These are phyloP conservation scores for Pungitius pungitius DNA, from an alignment of 2,113 vertebrate species.

Conservation along the genomic window DNA sequence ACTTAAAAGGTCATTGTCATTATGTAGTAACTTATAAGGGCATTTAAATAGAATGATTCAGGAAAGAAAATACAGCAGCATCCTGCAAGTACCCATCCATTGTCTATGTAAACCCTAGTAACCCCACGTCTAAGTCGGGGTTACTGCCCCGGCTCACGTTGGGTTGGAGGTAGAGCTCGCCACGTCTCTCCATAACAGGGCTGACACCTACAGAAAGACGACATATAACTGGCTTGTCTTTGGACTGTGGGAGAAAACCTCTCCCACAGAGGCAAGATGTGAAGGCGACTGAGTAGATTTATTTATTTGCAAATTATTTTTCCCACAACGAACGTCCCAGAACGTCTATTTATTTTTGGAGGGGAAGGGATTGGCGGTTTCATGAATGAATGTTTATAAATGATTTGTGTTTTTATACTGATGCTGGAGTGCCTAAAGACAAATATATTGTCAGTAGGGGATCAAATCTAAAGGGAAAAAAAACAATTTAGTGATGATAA, in stretches of 20 bases:
- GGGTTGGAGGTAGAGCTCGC: background rate
- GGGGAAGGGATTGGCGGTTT: background rate
- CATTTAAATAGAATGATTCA: background rate
- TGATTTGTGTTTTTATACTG: constrained; percentile 18
- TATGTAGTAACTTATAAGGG: no score
- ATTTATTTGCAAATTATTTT: constrained; percentile 13
- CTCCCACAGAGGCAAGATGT: background rate
- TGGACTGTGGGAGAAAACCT: background rate
- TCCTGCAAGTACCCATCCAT: background rate
- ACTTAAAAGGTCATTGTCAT: background rate
- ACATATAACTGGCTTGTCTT: constrained; percentile 4
- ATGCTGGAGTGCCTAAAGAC: background rate
- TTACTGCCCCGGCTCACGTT: background rate
- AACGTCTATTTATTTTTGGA: constrained; percentile 22
- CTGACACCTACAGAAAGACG: background rate
- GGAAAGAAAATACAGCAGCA: background rate
- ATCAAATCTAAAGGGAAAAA: background rate
- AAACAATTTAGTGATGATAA: background rate
- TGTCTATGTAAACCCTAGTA: no score
- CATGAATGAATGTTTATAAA: constrained; percentile 24
- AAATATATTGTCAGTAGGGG: constrained; percentile 10
- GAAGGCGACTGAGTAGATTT: background rate
- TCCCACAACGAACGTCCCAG: background rate
- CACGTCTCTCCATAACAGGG: background rate
- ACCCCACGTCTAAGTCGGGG: background rate